Percentiles rank a stretch among this genome's conserved stretches.
Evolutionary conservation across 2,888 invertebrate species (phyloP).

Genomic region (Drepanosiphum platanoidis): DNA sequence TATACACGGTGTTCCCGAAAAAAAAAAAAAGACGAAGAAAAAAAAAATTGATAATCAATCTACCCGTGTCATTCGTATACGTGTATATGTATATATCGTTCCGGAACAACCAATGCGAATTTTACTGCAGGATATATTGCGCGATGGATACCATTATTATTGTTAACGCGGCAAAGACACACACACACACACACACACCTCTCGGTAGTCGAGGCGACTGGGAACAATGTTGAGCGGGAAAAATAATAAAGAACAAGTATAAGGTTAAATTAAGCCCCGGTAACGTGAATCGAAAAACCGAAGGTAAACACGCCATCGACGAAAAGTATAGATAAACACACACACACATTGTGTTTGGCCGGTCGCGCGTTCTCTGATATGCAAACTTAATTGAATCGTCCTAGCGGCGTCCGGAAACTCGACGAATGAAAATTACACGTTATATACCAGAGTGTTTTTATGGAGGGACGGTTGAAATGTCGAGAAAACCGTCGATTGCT

Average conservation of each 20-base stretch:
- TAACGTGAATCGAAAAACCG: neutral
- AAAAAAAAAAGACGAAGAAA: constrained; percentile 13
- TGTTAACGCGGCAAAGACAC: neutral
- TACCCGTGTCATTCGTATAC: constrained; percentile 33
- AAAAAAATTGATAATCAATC: constrained; percentile 33
- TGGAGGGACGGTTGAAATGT: too few relatives aligned
- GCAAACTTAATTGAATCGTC: neutral
- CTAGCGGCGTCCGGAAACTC: too few relatives aligned
- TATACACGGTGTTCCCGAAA: constrained; percentile 24
- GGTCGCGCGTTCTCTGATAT: neutral
- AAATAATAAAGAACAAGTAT: neutral
- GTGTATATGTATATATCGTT: too few relatives aligned
- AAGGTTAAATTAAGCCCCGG: neutral
- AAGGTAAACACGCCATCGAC: neutral
- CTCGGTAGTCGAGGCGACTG: constrained; percentile 1
- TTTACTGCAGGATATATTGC: neutral
- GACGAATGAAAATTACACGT: too few relatives aligned
- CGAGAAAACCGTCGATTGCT: neutral
- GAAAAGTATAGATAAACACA: too few relatives aligned
- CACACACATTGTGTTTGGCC: too few relatives aligned
- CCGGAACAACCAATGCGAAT: constrained; percentile 35
- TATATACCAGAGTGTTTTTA: too few relatives aligned
- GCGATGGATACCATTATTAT: neutral
- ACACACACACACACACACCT: too few relatives aligned
- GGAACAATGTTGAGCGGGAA: neutral